Evolutionary conservation across 2,113 vertebrate species (phyloP), one percentile per base, ranked within the genome.

Genomic region (Pleuronectes platessa): DNA sequence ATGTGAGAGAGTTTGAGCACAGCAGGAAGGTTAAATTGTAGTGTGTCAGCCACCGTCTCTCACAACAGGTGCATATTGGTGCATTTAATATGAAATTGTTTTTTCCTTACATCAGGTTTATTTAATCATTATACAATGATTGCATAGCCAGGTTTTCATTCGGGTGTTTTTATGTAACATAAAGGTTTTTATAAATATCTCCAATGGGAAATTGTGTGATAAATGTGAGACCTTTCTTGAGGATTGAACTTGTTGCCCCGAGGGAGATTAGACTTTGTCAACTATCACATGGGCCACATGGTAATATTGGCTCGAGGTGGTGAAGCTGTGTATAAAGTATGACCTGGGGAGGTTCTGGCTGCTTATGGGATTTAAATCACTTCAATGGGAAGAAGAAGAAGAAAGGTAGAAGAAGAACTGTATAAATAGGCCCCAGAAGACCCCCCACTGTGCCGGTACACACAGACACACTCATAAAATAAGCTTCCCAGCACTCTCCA

Each of bases 351-450:
- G 31, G 40, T 77, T 79, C 9, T 70, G 75, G 78, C 62, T 80
- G 45, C 55, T 85, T 76, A 76, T 83, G 71, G 68, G 78, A 88
- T 88, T 88, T 79, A 51, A 82, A 59, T 68, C 66, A 76, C 68
- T 78, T 82, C 4, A 60, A 68, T 4, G 67, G 26, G 13, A 49
- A 3, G 27, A 58, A 40, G 72, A 67, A 56, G 26, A 58, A 37
- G 72, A 67, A 56, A n/a, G 13, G 61, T 13, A 37, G 20, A 40
- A 42, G 61, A 37, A 21, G 35, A 67, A 49, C 18, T 66, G 17
- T 61, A 40, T 76, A 61, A 84, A 73, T 69, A 51, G 61, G 54
- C 59, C 53, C 42, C 49, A 69, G 23, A 76, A 56, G 63, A 77
- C n/a, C 21, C 1, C 20, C 27, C 9, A 51, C 49, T 61, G 10